These are phyloP conservation scores for Noctua fimbriata DNA, from an alignment of 2,888 invertebrate species.

Conservation along the genomic window DNA sequence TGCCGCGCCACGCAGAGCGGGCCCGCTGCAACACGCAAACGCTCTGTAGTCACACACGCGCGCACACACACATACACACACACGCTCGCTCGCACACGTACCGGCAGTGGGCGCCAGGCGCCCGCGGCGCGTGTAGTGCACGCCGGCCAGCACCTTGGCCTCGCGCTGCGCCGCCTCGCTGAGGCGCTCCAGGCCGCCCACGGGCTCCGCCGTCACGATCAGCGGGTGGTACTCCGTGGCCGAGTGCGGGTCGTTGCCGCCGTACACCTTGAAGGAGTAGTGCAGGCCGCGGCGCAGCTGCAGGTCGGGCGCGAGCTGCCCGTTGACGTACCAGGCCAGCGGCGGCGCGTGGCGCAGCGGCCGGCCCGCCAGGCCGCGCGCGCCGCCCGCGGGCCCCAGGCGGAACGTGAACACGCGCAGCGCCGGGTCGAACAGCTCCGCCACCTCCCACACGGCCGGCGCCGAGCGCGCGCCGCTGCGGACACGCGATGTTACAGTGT, in stretches of 20 bases:
- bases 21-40: slow-evolving; percentile 90
- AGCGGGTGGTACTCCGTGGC: slow-evolving; percentile 96
- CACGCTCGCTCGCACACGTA: slow-evolving; percentile 63
- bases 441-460: slow-evolving; percentile 90
- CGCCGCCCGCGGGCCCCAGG: slow-evolving; percentile 96
- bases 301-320: slow-evolving; percentile 96
- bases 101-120: slow-evolving; percentile 94
- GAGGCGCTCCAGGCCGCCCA: slow-evolving; percentile 95
- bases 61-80: rapidly evolving
- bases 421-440: slow-evolving; percentile 92
- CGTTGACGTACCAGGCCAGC: slow-evolving; percentile 98
- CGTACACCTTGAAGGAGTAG: slow-evolving; percentile 95
- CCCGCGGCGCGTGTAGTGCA: slow-evolving; percentile 96
- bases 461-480: slow-evolving; percentile 64
- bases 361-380: slow-evolving; percentile 92
- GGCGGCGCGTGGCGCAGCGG: slow-evolving; percentile 90
- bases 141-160: slow-evolving; percentile 88
- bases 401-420: slow-evolving; percentile 95
- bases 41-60: neutral
- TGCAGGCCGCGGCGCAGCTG: slow-evolving; percentile 96
- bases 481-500: neutral
- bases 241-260: slow-evolving; percentile 97
- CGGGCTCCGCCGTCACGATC: slow-evolving; percentile 95
- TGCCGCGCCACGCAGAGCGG: slow-evolving; percentile 94
- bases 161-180: slow-evolving; percentile 86